Percentiles rank a stretch among this genome's conserved stretches.
Evolutionary conservation across 2,888 invertebrate species (phyloP).

Genomic region (Hermaeophaga mercurialis): DNA sequence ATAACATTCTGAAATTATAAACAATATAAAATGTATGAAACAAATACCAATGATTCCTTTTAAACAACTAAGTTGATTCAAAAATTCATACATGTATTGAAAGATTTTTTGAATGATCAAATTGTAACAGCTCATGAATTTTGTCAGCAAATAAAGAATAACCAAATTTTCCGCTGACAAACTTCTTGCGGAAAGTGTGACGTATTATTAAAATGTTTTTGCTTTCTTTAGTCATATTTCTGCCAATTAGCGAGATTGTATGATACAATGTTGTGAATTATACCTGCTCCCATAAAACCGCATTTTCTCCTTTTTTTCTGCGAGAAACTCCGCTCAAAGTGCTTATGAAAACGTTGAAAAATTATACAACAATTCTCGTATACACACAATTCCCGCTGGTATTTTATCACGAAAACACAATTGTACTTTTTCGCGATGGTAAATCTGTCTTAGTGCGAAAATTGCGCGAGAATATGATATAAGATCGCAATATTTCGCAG

Average conservation of each 20-base stretch:
- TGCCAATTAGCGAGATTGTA: conserved; percentile 21
- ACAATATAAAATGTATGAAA: too few species aligned
- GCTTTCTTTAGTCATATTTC: conserved; percentile 14
- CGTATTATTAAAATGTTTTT: background rate
- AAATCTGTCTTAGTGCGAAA: conserved; percentile 37
- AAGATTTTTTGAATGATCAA: too few species aligned
- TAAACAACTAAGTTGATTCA: too few species aligned
- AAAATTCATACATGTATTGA: too few species aligned
- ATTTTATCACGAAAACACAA: conserved; percentile 34
- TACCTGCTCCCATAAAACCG: conserved; percentile 11
- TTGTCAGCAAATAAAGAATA: too few species aligned
- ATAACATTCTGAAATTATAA: too few species aligned
- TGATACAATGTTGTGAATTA: conserved; percentile 12
- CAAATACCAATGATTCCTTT: too few species aligned
- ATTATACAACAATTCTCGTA: conserved; percentile 33
- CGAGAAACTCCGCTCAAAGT: conserved; percentile 21
- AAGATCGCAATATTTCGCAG: conserved; percentile 41
- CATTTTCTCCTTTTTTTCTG: conserved; percentile 8
- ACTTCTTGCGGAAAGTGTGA: background rate
- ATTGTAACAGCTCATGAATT: too few species aligned
- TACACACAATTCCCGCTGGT: conserved; percentile 31
- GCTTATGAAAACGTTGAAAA: conserved; percentile 28
- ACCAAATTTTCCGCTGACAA: background rate
- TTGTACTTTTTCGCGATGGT: conserved; percentile 36
- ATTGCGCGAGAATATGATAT: conserved; percentile 37